phyloP scores from a whole-genome alignment of 2,888 invertebrate genomes.

The Pseudanteris insignis region DNA sequence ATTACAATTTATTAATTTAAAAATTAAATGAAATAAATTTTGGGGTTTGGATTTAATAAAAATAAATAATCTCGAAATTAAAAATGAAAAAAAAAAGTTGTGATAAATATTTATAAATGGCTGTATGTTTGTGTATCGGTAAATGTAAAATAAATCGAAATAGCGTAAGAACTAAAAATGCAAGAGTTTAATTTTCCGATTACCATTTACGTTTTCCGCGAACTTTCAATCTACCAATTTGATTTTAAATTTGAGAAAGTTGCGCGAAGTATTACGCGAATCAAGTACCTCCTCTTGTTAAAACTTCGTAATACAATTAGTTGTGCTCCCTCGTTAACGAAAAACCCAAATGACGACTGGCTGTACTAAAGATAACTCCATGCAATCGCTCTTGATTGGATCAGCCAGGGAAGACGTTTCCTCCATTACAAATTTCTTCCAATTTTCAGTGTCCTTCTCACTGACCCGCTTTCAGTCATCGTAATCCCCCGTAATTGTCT shows the following conservation, averaged over 20 bases:
- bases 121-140: too few species aligned
- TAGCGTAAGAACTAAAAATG: neutral
- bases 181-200: neutral
- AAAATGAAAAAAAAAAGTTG: too few species aligned
- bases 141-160: neutral
- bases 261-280: slow-evolving; percentile 32
- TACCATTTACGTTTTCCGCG: slow-evolving; percentile 2
- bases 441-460: slow-evolving; percentile 12
- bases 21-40: too few species aligned
- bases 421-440: slow-evolving; percentile 35
- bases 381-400: slow-evolving; percentile 38
- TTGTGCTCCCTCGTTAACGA: slow-evolving; percentile 42
- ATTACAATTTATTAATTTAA: too few species aligned
- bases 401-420: slow-evolving; percentile 28
- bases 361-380: slow-evolving; percentile 35
- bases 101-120: too few species aligned
- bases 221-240: slow-evolving; percentile 33
- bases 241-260: slow-evolving; percentile 41
- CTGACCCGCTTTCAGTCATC: slow-evolving; percentile 11
- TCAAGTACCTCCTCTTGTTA: slow-evolving; percentile 41
- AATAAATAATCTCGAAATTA: too few species aligned
- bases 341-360: slow-evolving; percentile 41
- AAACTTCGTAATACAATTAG: slow-evolving; percentile 45
- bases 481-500: slow-evolving; percentile 21
- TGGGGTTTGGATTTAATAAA: too few species aligned